Conservation (phyloP, 2,888 invertebrate species). For the Xylophagus ater region DNA sequence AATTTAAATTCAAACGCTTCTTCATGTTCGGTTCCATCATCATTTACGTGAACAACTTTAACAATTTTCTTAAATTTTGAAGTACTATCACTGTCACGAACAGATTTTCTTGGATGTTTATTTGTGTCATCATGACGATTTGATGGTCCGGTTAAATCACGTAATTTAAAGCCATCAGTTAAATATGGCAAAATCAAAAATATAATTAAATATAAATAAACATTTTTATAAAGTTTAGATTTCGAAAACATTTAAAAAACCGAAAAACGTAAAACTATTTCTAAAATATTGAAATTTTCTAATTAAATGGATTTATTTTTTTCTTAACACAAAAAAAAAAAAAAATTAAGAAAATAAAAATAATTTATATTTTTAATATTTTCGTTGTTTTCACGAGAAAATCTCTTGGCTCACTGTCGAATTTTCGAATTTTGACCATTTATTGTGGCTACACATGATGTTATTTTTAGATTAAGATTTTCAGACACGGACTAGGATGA, state of each 20-base stretch:
- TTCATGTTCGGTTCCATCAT: slow-evolving; percentile 21
- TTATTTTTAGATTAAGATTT: slow-evolving; percentile 13
- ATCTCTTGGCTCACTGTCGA: slow-evolving; percentile 12
- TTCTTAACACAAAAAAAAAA: no score
- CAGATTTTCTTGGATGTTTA: slow-evolving; percentile 6
- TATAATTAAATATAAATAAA: not conserved
- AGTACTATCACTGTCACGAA: slow-evolving; percentile 3
- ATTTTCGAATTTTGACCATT: slow-evolving; percentile 8
- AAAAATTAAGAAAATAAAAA: no score
- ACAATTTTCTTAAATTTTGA: slow-evolving; percentile 30
- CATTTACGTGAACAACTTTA: slow-evolving; percentile 24
- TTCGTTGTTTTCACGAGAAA: slow-evolving; percentile 7
- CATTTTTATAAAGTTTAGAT: no score
- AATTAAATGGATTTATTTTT: no score
- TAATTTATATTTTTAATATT: not conserved
- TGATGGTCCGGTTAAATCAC: slow-evolving; percentile 13
- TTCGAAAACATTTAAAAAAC: no score
- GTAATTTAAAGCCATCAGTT: slow-evolving; percentile 14
- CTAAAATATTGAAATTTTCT: no score
- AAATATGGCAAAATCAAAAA: slow-evolving; percentile 3
- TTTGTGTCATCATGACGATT: slow-evolving; percentile 6
- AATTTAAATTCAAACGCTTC: slow-evolving; percentile 14
- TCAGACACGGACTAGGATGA: slow-evolving; percentile 7
- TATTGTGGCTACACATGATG: slow-evolving; percentile 10
- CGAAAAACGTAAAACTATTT: slow-evolving; percentile 5